Evolutionary conservation across 2,113 vertebrate genomes (phyloP).

Genomic region (Circaetus gallicus): DNA sequence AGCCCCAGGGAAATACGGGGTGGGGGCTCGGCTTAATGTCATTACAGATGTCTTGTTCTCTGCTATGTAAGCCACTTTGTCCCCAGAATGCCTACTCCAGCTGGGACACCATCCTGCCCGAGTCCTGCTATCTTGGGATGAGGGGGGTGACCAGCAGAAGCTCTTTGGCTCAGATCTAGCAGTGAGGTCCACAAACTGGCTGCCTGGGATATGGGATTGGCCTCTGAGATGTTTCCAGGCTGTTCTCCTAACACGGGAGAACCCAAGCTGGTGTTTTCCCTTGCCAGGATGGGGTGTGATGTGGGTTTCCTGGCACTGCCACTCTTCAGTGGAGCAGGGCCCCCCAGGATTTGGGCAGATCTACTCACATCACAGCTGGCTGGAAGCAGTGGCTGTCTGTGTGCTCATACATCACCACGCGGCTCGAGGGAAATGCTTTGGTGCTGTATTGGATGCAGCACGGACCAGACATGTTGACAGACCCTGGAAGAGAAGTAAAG

Average conservation of each 20-base stretch:
- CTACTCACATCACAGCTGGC: conserved; percentile 2
- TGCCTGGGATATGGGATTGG: background rate
- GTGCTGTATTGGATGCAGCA: accelerated
- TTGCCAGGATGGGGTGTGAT: background rate
- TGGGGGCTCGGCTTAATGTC: background rate
- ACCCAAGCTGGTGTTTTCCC: background rate
- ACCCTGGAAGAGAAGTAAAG: background rate
- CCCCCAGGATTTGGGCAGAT: background rate
- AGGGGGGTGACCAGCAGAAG: background rate
- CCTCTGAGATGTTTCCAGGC: background rate
- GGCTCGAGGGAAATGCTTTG: accelerated
- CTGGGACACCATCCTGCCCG: background rate
- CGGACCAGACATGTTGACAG: background rate
- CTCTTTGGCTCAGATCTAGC: background rate
- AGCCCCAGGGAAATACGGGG: background rate
- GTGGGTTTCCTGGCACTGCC: background rate
- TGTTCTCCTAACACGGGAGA: background rate
- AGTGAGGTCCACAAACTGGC: background rate
- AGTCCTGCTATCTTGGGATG: background rate
- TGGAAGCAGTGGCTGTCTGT: background rate
- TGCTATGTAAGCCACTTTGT: background rate
- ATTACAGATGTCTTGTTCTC: background rate
- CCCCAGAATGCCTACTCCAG: background rate
- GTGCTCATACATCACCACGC: background rate
- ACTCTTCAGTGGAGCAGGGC: background rate